These are phyloP conservation scores for Lycaena phlaeas DNA, from an alignment of 2,888 invertebrate genomes.

Conservation along the genomic window DNA sequence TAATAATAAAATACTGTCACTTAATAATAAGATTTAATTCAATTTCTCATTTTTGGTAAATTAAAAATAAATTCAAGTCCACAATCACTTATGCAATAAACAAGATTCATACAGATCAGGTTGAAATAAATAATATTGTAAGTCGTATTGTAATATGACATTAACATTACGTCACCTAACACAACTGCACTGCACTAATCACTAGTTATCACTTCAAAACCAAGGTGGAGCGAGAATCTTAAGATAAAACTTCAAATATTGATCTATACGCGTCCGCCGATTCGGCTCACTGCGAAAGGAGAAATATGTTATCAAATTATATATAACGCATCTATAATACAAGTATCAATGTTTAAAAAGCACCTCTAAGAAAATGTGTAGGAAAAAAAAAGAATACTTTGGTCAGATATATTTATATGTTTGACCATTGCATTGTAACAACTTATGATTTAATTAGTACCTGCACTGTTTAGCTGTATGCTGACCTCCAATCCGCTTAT, in stretches of 20 bases:
- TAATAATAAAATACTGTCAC: slow-evolving; percentile 25
- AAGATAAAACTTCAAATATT: slow-evolving; percentile 62
- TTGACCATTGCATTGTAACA: too few species aligned
- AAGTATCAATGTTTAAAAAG: too few species aligned
- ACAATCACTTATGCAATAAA: slow-evolving; percentile 65
- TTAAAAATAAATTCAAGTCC: slow-evolving; percentile 67
- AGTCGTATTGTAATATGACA: slow-evolving; percentile 55
- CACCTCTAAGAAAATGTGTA: too few species aligned
- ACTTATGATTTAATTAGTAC: too few species aligned
- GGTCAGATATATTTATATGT: too few species aligned
- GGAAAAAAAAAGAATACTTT: too few species aligned
- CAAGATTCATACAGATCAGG: slow-evolving; percentile 69
- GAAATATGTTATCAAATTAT: too few species aligned
- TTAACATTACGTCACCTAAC: slow-evolving; percentile 56
- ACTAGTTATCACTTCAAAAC: slow-evolving; percentile 69
- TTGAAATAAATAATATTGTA: slow-evolving; percentile 69
- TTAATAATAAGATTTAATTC: slow-evolving; percentile 64
- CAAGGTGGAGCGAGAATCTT: slow-evolving; percentile 67
- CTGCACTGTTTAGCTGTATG: background rate
- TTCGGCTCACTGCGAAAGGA: slow-evolving; percentile 54
- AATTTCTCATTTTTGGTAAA: slow-evolving; percentile 68
- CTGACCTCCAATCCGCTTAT: slow-evolving; percentile 32
- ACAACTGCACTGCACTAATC: slow-evolving; percentile 62
- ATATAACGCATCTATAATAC: too few species aligned
- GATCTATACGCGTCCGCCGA: slow-evolving; percentile 43